phyloP scores from a whole-genome alignment of 2,113 vertebrate species.

The Serinus canaria region DNA sequence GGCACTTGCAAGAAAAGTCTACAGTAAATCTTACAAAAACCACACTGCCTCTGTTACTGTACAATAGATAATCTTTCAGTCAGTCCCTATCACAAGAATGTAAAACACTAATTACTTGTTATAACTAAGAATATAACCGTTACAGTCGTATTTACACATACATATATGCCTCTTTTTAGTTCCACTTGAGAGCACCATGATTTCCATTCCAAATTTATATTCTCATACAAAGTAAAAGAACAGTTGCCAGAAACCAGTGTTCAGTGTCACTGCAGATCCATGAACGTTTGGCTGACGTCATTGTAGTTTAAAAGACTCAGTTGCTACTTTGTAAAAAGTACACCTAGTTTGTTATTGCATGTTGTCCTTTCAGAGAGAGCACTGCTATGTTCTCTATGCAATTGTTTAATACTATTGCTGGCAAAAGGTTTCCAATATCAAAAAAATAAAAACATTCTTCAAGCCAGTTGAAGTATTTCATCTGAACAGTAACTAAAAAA shows the following conservation, averaged over 20 bases:
- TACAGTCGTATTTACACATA: slow-evolving; percentile 77
- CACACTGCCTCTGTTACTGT: slow-evolving; percentile 74
- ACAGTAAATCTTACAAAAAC: slow-evolving; percentile 81
- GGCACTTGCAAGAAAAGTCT: slow-evolving; percentile 87
- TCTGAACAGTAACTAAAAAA: slow-evolving; percentile 76
- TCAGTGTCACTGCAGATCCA: slow-evolving; percentile 28
- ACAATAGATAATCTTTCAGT: slow-evolving; percentile 73
- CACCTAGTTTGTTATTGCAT: slow-evolving; percentile 74
- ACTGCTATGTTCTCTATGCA: slow-evolving; percentile 50
- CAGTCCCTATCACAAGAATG: slow-evolving; percentile 72
- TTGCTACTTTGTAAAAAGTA: slow-evolving; percentile 52
- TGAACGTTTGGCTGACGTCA: slow-evolving; percentile 54
- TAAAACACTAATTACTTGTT: slow-evolving; percentile 72
- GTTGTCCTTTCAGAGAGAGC: slow-evolving; percentile 68
- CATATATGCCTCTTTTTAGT: slow-evolving; percentile 44
- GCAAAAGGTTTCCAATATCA: slow-evolving; percentile 74
- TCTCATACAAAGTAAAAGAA: slow-evolving; percentile 70
- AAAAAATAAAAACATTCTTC: slow-evolving; percentile 77
- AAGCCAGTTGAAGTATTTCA: slow-evolving; percentile 81
- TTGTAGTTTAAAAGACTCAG: slow-evolving; percentile 34
- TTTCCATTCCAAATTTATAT: slow-evolving; percentile 62
- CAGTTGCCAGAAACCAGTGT: slow-evolving; percentile 64
- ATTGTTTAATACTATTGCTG: slow-evolving; percentile 74
- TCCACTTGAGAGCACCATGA: slow-evolving; percentile 77
- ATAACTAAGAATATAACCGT: slow-evolving; percentile 69